A percentile compares a stretch with the other conserved stretches of the same genome.
Conservation (phyloP, 2,113 vertebrate species). For the Ariopsis seemanni region DNA sequence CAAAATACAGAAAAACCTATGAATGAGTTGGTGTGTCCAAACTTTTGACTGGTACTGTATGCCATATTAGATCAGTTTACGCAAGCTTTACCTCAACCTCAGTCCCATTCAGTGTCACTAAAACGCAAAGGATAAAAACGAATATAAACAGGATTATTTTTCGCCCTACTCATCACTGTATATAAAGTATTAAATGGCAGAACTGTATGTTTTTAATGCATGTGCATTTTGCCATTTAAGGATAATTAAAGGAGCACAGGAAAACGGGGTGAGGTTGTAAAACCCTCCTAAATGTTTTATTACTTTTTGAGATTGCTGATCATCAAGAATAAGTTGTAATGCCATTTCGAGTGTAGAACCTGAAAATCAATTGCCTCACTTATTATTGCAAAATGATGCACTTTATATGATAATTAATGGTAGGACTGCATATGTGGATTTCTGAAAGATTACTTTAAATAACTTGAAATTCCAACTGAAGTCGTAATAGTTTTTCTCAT, state of each 20-base stretch:
- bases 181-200: neutral
- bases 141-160: neutral
- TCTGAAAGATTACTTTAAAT: neutral
- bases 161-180: neutral
- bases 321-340: neutral
- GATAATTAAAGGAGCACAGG: neutral
- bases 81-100: neutral
- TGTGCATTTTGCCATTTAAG: neutral
- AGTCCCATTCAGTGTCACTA: neutral
- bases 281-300: neutral
- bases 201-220: neutral
- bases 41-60: neutral
- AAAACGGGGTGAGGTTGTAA: neutral
- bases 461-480: neutral
- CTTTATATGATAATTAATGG: no score
- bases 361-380: neutral
- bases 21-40: no score
- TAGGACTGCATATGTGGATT: neutral
- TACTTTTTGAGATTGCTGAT: neutral
- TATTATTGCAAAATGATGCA: neutral
- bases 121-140: neutral
- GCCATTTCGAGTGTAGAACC: neutral
- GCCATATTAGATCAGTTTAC: constrained; percentile 2
- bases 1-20: no score
- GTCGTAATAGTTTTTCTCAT: neutral